Conservation (phyloP, 2,113 vertebrate genomes). For the Psettodes erumei region DNA sequence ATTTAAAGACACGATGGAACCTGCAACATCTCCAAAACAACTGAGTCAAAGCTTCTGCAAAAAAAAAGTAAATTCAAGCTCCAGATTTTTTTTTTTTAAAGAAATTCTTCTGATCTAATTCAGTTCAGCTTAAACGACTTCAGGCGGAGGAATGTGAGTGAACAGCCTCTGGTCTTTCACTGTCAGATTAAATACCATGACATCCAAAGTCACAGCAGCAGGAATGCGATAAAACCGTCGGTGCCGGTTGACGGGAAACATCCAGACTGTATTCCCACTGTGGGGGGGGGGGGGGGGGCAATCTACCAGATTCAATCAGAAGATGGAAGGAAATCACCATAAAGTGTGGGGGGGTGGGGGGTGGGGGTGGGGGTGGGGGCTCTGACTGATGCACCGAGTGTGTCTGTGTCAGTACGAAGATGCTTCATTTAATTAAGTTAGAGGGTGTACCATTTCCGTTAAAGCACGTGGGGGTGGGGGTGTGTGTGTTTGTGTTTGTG, state of each 20-base stretch:
- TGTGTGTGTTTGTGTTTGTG: no score
- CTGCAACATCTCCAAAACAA: no score
- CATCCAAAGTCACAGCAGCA: background rate
- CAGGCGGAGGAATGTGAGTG: no score
- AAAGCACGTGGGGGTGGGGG: slow-evolving; percentile 18
- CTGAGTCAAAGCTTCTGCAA: no score
- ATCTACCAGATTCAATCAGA: slow-evolving; percentile 54
- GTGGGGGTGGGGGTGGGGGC: slow-evolving; percentile 9
- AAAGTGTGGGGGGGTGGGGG: slow-evolving; percentile 21
- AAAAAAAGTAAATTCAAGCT: no score
- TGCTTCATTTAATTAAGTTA: slow-evolving; percentile 73
- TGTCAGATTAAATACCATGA: background rate
- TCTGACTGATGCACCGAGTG: slow-evolving; percentile 3
- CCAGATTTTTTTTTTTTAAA: no score
- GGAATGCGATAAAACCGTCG: slow-evolving; percentile 3
- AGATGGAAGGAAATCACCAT: slow-evolving; percentile 60
- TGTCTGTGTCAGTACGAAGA: slow-evolving; percentile 25
- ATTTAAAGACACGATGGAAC: no score
- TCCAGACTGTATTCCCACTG: slow-evolving; percentile 30
- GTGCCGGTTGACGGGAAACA: slow-evolving; percentile 27
- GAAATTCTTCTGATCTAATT: no score
- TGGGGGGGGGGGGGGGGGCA: no score
- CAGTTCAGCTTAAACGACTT: no score
- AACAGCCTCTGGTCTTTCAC: background rate
- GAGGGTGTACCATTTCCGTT: slow-evolving; percentile 54